phyloP scores from a whole-genome alignment of 2,797 vertebrate species.

The Chelidonichthys spinosus region DNA sequence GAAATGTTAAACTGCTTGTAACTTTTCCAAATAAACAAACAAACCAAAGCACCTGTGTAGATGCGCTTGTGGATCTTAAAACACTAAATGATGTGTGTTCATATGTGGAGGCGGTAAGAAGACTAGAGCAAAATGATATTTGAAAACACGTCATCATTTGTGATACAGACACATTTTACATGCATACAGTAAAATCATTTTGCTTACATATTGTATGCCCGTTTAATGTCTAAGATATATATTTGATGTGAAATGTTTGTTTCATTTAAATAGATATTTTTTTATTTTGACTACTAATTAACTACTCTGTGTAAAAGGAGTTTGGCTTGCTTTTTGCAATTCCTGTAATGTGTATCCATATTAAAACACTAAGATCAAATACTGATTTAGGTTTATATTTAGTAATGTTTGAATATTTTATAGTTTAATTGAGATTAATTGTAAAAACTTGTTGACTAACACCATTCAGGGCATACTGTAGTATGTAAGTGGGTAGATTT shows the following conservation, averaged over 20 bases:
- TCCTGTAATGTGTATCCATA: not conserved
- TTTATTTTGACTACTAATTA: constrained; percentile 13
- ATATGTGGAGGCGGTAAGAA: constrained; percentile 15
- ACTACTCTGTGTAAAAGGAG: not conserved
- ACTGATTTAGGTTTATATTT: not conserved
- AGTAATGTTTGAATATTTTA: constrained; percentile 1
- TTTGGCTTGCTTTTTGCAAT: not conserved
- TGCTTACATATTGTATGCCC: not conserved
- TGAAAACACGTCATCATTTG: not conserved
- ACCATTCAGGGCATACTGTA: not conserved
- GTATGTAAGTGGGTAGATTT: not conserved
- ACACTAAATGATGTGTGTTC: constrained; percentile 19
- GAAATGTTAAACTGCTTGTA: constrained; percentile 20
- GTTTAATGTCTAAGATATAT: not conserved
- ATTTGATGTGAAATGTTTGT: constrained; percentile 3
- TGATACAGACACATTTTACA: constrained; percentile 10
- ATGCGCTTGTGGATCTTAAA: constrained; percentile 28
- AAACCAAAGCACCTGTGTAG: constrained; percentile 23
- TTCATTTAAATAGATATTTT: not conserved
- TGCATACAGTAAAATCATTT: constrained; percentile 13
- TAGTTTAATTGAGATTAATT: not conserved
- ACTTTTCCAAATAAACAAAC: constrained; percentile 74
- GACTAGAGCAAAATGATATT: constrained; percentile 16
- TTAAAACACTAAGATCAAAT: not conserved
- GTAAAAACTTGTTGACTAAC: not conserved